Conservation (phyloP, 2,888 invertebrate species). For the Brenthis hecate region DNA sequence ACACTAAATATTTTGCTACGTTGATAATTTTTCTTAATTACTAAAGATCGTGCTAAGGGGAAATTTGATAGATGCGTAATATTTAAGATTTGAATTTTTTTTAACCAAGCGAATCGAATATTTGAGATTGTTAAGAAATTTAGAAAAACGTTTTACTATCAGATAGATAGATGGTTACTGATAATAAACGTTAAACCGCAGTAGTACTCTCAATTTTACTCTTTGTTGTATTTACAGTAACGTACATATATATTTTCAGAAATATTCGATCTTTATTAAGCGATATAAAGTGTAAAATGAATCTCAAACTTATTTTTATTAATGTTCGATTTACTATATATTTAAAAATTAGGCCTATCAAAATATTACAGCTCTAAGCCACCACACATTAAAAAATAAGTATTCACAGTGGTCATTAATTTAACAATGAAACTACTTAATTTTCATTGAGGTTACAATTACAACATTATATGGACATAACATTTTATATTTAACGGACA, state of each 20-base stretch:
- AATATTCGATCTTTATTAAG: slow-evolving; percentile 2
- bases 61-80: not conserved
- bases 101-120: slow-evolving; percentile 7
- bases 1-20: slow-evolving; percentile 40
- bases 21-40: slow-evolving; percentile 5
- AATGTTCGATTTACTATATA: not conserved
- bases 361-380: slow-evolving; percentile 3
- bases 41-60: slow-evolving; percentile 15
- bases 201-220: not conserved
- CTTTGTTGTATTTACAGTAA: slow-evolving; percentile 1
- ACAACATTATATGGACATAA: too few relatives aligned
- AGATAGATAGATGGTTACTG: too few relatives aligned
- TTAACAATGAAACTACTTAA: not conserved
- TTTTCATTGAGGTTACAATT: not conserved
- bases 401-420: not conserved
- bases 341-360: slow-evolving; percentile 12
- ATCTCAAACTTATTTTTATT: slow-evolving; percentile 1
- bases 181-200: not conserved
- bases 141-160: not conserved
- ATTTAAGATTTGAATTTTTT: not conserved
- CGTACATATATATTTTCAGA: not conserved
- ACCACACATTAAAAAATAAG: slow-evolving; percentile 1
- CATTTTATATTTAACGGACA: too few relatives aligned
- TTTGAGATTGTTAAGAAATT: not conserved
- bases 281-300: not conserved